These are phyloP conservation scores for Esox masquinongy DNA, from an alignment of 2,797 vertebrate species.

Conservation along the genomic window DNA sequence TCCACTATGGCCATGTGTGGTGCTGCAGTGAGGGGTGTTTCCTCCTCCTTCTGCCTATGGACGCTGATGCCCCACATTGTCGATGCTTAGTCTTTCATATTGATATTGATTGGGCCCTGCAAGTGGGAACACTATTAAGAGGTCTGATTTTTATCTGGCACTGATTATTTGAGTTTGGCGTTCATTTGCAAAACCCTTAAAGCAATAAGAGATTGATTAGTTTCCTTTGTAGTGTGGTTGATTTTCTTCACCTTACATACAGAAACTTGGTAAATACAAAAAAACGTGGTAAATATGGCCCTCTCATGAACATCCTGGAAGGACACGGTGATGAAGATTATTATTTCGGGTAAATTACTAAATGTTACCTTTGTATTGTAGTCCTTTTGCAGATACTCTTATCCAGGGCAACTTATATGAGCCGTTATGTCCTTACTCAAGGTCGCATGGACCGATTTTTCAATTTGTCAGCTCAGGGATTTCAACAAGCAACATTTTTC, in stretches of 20 bases:
- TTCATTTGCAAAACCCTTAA: constrained; percentile 9
- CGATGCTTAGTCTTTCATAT: constrained; percentile 33
- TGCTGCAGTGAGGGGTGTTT: neutral
- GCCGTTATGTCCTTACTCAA: too few relatives aligned
- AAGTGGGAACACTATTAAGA: constrained; percentile 19
- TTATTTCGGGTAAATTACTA: neutral
- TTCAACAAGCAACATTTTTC: too few relatives aligned
- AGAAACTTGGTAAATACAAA: neutral
- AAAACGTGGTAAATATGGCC: neutral
- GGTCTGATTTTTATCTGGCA: neutral
- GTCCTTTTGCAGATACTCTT: too few relatives aligned
- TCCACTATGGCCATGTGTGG: neutral
- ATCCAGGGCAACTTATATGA: too few relatives aligned
- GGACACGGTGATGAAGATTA: neutral
- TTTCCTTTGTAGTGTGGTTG: neutral
- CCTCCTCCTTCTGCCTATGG: neutral
- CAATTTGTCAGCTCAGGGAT: too few relatives aligned
- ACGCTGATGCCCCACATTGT: constrained; percentile 28
- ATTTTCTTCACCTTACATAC: neutral
- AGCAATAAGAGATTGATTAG: neutral
- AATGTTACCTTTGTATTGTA: too few relatives aligned
- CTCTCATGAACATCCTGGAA: neutral
- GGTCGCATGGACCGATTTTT: too few relatives aligned
- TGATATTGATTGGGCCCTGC: constrained; percentile 35
- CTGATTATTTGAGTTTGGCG: constrained; percentile 9